A percentile compares a stretch with the other conserved stretches of the same genome.
Conservation (phyloP, 2,888 invertebrate species). For the Alsophila aescularia region DNA sequence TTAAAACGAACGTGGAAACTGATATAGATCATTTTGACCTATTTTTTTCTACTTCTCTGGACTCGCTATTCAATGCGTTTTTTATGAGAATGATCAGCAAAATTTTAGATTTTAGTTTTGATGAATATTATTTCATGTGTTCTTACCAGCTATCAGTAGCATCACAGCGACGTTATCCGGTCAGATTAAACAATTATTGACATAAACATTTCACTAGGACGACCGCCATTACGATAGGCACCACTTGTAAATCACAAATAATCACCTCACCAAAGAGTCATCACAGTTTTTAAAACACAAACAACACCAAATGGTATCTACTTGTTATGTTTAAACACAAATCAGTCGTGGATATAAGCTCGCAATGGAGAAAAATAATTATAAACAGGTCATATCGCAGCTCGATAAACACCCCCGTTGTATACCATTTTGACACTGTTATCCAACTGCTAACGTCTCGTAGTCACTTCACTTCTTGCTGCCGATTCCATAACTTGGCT, state of each 20-base stretch:
- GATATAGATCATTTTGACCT: constrained; percentile 33
- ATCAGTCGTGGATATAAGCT: constrained; percentile 68
- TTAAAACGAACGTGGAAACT: constrained; percentile 22
- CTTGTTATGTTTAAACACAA: constrained; percentile 57
- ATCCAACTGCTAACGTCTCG: too few species aligned
- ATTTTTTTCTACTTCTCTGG: constrained; percentile 25
- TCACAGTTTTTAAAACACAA: constrained; percentile 30
- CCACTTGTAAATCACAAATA: constrained; percentile 61
- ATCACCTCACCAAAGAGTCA: constrained; percentile 48
- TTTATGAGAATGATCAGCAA: background rate
- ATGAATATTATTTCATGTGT: constrained; percentile 17
- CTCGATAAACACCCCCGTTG: constrained; percentile 26
- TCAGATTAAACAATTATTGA: constrained; percentile 52
- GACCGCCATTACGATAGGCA: constrained; percentile 69
- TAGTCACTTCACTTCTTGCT: too few species aligned
- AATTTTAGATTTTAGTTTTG: background rate
- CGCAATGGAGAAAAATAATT: constrained; percentile 38
- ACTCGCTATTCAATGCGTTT: constrained; percentile 4
- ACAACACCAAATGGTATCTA: constrained; percentile 48
- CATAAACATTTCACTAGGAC: constrained; percentile 66
- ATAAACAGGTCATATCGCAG: constrained; percentile 23
- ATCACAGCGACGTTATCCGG: constrained; percentile 59
- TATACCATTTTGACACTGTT: constrained; percentile 27
- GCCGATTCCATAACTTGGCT: too few species aligned
- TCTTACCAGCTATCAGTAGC: constrained; percentile 63